phyloP scores from a whole-genome alignment of 2,113 vertebrate species.

The Heterochromis multidens region DNA sequence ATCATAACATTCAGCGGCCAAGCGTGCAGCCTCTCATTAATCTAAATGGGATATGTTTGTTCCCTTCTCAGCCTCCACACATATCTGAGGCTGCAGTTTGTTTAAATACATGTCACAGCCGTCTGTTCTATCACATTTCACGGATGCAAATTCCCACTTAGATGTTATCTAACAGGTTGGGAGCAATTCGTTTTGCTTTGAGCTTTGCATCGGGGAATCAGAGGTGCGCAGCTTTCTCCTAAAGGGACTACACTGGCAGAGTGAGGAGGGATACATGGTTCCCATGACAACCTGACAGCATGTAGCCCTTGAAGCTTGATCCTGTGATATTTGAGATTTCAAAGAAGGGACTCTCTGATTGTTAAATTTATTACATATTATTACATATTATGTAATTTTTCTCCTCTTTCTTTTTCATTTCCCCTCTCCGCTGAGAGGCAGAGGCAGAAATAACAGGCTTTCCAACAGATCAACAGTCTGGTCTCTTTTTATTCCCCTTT shows the following conservation, averaged over 20 bases:
- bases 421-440: too few species aligned
- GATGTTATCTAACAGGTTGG: slow-evolving; percentile 26
- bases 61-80: slow-evolving; percentile 35
- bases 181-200: slow-evolving; percentile 33
- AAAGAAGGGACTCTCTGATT: slow-evolving; percentile 28
- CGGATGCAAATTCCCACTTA: background rate
- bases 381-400: background rate
- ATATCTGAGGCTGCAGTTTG: slow-evolving; percentile 10
- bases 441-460: background rate
- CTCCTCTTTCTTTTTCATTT: too few species aligned
- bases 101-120: slow-evolving; percentile 15
- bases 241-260: slow-evolving; percentile 53
- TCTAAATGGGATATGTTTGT: slow-evolving; percentile 57
- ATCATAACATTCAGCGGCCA: slow-evolving; percentile 50
- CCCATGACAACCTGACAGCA: slow-evolving; percentile 75
- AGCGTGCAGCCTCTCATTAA: slow-evolving; percentile 58
- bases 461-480: background rate
- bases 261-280: slow-evolving; percentile 67
- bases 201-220: slow-evolving; percentile 27
- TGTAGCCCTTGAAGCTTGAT: slow-evolving; percentile 70
- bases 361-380: background rate
- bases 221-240: slow-evolving; percentile 48
- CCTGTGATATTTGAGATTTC: slow-evolving; percentile 64
- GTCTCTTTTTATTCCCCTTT: background rate
- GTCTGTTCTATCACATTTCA: background rate